A percentile compares a stretch with the other conserved stretches of the same genome.
Evolutionary conservation across 2,888 invertebrate species (phyloP).

Genomic region (Cantharis flavilabris): DNA sequence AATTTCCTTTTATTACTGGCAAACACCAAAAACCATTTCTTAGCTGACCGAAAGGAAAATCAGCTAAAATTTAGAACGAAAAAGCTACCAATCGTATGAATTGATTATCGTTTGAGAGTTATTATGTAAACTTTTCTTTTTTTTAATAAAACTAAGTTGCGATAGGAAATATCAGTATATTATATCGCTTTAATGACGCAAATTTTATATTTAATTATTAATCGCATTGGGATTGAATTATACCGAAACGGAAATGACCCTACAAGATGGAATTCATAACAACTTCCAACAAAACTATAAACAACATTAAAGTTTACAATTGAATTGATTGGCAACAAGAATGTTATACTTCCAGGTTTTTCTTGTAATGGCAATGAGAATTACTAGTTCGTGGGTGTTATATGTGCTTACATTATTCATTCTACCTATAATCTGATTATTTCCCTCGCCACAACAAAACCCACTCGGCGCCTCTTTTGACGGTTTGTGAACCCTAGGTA

Average conservation of each 20-base stretch:
- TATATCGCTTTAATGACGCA: not conserved
- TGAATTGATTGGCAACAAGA: not conserved
- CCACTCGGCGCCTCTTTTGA: slow-evolving; percentile 36
- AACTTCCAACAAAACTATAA: not conserved
- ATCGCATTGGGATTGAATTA: not conserved
- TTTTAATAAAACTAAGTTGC: not conserved
- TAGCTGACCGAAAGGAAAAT: too few relatives aligned
- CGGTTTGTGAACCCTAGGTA: slow-evolving; percentile 22
- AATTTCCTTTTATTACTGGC: too few relatives aligned
- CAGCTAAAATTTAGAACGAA: too few relatives aligned
- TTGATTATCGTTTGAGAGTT: not conserved
- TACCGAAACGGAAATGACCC: slow-evolving; percentile 13
- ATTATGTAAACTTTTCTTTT: not conserved
- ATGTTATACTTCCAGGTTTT: not conserved
- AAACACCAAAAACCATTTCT: too few relatives aligned
- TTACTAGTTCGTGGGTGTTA: slow-evolving; percentile 13
- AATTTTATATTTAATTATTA: not conserved
- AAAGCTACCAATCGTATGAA: not conserved
- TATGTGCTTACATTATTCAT: slow-evolving; percentile 23
- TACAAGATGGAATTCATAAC: slow-evolving; percentile 6
- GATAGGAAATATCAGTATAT: not conserved
- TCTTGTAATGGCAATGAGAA: slow-evolving; percentile 6
- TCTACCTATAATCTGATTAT: slow-evolving; percentile 32
- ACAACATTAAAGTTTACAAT: not conserved
- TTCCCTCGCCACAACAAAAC: slow-evolving; percentile 31